phyloP scores from a whole-genome alignment of 1,140 invertebrate genomes.

The Vanessa atalanta region DNA sequence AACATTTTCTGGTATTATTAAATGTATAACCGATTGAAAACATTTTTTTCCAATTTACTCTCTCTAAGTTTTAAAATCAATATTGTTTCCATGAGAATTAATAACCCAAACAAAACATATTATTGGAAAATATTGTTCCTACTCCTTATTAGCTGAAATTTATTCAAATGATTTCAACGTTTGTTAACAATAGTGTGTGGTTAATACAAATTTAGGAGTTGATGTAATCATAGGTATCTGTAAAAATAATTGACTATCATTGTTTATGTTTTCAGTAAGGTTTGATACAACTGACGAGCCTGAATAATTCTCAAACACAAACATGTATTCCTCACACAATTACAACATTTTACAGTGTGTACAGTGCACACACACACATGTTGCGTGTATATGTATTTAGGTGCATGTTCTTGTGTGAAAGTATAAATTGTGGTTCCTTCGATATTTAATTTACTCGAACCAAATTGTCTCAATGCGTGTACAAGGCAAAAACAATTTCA shows the following conservation, averaged over 20 bases:
- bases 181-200: no score
- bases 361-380: constrained; percentile 39
- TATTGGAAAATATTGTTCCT: background rate
- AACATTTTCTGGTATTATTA: constrained; percentile 45
- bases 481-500: background rate
- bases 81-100: no score
- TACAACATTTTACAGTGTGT: constrained; percentile 35
- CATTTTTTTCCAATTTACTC: background rate
- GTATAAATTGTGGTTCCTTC: constrained; percentile 49
- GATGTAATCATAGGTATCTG: constrained; percentile 17
- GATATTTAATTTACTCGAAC: constrained; percentile 33
- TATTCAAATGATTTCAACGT: no score
- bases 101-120: background rate
- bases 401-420: constrained; percentile 46
- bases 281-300: constrained; percentile 52
- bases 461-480: constrained; percentile 11
- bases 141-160: no score
- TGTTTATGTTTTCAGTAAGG: constrained; percentile 51
- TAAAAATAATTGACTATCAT: no score
- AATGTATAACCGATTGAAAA: background rate
- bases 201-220: background rate
- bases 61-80: no score
- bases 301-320: constrained; percentile 51
- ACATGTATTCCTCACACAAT: constrained; percentile 44
- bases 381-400: constrained; percentile 27